phyloP scores from a whole-genome alignment of 2,888 invertebrate species.

The Tortrix viridana region DNA sequence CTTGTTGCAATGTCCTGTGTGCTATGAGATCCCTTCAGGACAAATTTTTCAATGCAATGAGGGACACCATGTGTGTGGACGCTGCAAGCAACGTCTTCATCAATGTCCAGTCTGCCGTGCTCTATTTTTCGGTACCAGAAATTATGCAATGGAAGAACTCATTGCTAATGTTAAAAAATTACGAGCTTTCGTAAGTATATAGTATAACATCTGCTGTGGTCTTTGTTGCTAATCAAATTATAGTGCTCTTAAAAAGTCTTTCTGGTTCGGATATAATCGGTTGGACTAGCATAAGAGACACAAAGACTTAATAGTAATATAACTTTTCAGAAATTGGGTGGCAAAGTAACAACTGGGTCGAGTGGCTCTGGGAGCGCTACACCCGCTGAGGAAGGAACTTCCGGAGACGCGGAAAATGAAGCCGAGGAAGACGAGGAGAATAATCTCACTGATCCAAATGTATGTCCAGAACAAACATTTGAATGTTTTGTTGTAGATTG shows the following conservation, averaged over 20 bases:
- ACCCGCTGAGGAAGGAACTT: slow-evolving; percentile 53
- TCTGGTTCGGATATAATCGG: no score
- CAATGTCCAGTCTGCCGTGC: slow-evolving; percentile 82
- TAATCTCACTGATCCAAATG: slow-evolving; percentile 56
- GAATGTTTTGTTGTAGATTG: neutral
- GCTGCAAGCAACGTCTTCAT: slow-evolving; percentile 74
- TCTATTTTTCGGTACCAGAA: slow-evolving; percentile 79
- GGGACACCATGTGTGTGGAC: slow-evolving; percentile 83
- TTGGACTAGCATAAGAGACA: no score
- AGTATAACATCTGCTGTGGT: slow-evolving; percentile 3
- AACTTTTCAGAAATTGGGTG: slow-evolving; percentile 64
- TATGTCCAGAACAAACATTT: slow-evolving; percentile 48
- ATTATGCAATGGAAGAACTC: slow-evolving; percentile 83
- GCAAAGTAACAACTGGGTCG: slow-evolving; percentile 65
- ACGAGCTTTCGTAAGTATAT: slow-evolving; percentile 71
- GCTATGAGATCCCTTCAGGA: slow-evolving; percentile 77
- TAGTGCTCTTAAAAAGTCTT: no score
- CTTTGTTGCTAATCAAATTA: neutral
- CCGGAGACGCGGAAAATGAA: slow-evolving; percentile 57
- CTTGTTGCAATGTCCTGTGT: slow-evolving; percentile 84
- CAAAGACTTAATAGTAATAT: no score
- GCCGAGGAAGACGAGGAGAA: slow-evolving; percentile 59
- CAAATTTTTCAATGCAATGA: slow-evolving; percentile 81
- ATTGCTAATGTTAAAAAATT: slow-evolving; percentile 76
- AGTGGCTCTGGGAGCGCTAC: slow-evolving; percentile 56